phyloP scores from a whole-genome alignment of 2,113 vertebrate genomes.

The Grus americana region DNA sequence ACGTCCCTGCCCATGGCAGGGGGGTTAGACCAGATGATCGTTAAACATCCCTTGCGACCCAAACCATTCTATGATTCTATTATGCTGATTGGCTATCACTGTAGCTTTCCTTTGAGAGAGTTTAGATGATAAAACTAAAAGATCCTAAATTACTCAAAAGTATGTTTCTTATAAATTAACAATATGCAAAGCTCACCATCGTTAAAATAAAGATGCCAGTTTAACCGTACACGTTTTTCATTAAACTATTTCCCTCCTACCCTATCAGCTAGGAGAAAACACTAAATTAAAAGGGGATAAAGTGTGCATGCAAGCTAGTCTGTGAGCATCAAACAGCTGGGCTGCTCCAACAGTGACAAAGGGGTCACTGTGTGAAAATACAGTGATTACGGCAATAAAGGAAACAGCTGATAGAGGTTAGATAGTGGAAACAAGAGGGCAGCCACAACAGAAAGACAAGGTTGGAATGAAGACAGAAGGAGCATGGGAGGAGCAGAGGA shows the following conservation, averaged over 20 bases:
- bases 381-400: slow-evolving; percentile 48
- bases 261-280: background rate
- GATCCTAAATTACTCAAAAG: background rate
- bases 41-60: background rate
- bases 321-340: slow-evolving; percentile 27
- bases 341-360: slow-evolving; percentile 39
- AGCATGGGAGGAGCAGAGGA: background rate
- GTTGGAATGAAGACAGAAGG: slow-evolving; percentile 38
- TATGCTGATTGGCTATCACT: background rate
- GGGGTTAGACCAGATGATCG: background rate
- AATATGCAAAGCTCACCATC: background rate
- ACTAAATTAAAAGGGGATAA: background rate
- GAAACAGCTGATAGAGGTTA: slow-evolving; percentile 62
- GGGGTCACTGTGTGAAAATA: slow-evolving; percentile 49
- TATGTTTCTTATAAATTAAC: background rate
- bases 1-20: background rate
- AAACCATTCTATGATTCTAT: background rate
- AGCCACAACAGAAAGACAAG: slow-evolving; percentile 29
- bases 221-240: background rate
- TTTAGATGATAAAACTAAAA: background rate
- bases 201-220: background rate
- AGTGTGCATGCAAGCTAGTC: background rate
- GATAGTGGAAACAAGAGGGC: slow-evolving; percentile 31
- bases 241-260: background rate
- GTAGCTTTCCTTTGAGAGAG: background rate